Evolutionary conservation across 2,113 vertebrate genomes (phyloP).

Genomic region (Plestiodon gilberti): DNA sequence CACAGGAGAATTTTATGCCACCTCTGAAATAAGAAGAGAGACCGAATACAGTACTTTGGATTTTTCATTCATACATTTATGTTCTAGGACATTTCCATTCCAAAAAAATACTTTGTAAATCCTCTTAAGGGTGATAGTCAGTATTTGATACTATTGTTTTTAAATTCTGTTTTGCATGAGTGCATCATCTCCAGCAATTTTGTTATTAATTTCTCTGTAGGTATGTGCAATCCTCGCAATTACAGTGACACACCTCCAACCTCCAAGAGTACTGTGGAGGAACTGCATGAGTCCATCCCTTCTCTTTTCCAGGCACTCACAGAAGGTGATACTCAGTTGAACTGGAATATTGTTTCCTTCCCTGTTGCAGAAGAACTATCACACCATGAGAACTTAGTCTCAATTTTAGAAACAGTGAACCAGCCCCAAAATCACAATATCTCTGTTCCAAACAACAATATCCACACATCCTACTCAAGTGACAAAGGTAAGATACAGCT

Average conservation of each 20-base stretch:
- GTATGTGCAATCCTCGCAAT: constrained; percentile 98
- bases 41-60: too few species aligned
- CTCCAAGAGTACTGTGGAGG: constrained; percentile 97
- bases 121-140: neutral
- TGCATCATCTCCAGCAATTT: neutral
- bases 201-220: constrained; percentile 68
- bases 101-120: neutral
- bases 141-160: neutral
- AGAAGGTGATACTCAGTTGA: constrained; percentile 90
- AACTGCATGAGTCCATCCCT: constrained; percentile 94
- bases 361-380: constrained; percentile 95
- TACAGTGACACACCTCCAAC: constrained; percentile 97
- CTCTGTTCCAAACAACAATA: constrained; percentile 90
- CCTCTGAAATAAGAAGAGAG: neutral
- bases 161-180: neutral
- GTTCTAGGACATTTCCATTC: neutral
- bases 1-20: neutral
- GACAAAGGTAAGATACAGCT: constrained; percentile 84
- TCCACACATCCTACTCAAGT: constrained; percentile 86
- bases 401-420: constrained; percentile 93
- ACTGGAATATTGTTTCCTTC: constrained; percentile 98
- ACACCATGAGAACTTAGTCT: constrained; percentile 93
- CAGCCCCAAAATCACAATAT: constrained; percentile 88
- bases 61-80: neutral
- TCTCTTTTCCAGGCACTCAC: constrained; percentile 97